Percentiles rank a stretch among this genome's conserved stretches.
phyloP scores from a whole-genome alignment of 1,140 invertebrate species.

The Anthonomus grandis region DNA sequence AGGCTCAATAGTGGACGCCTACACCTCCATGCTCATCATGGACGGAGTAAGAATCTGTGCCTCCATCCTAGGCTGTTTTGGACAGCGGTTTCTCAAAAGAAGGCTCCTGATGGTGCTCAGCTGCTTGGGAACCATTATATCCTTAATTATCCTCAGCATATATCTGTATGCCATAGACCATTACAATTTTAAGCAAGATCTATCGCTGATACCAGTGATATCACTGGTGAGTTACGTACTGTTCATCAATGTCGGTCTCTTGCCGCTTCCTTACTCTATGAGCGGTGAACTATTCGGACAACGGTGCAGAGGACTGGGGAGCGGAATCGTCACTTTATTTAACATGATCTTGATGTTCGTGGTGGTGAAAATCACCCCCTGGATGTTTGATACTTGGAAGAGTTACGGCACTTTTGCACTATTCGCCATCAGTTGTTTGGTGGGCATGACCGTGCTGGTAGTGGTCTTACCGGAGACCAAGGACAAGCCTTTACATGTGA shows the following conservation, averaged over 20 bases:
- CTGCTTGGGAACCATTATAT: constrained; percentile 53
- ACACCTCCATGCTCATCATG: constrained; percentile 61
- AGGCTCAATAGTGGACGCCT: constrained; percentile 51
- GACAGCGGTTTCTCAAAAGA: constrained; percentile 57
- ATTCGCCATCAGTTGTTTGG: constrained; percentile 61
- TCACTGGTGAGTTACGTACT: constrained; percentile 57
- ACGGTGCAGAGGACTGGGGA: constrained; percentile 56
- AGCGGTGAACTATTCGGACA: constrained; percentile 63
- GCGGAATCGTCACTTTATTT: constrained; percentile 60
- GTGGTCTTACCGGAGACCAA: constrained; percentile 76
- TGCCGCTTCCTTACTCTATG: constrained; percentile 68
- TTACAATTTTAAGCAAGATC: constrained; percentile 13
- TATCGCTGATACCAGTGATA: constrained; percentile 47
- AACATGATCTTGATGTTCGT: constrained; percentile 67
- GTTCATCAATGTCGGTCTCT: constrained; percentile 57
- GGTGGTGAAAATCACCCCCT: constrained; percentile 67
- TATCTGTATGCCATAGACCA: constrained; percentile 42
- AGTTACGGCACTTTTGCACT: constrained; percentile 62
- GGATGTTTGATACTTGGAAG: constrained; percentile 58
- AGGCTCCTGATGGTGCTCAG: constrained; percentile 57
- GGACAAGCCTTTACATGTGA: constrained; percentile 74
- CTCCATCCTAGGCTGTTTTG: constrained; percentile 55
- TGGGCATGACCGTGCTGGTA: constrained; percentile 62
- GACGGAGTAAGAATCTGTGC: constrained; percentile 63
- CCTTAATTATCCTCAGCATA: constrained; percentile 48